Evolutionary conservation across 2,888 invertebrate genomes (phyloP).

Genomic region (Drosophila hamatofila): DNA sequence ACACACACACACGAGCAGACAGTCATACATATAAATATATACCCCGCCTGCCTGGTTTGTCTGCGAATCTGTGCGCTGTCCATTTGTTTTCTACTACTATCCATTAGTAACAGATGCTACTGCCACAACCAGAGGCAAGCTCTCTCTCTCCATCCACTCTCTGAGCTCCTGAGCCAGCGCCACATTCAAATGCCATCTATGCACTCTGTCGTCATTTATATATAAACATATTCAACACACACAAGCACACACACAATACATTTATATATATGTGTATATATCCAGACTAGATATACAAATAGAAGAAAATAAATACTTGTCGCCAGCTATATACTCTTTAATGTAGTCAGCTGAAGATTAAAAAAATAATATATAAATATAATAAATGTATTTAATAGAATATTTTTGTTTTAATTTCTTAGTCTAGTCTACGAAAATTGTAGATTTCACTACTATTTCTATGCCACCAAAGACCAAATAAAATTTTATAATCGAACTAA

Average conservation of each 20-base stretch:
- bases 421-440: too few species aligned
- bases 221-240: constrained; percentile 45
- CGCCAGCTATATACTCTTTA: constrained; percentile 24
- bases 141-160: constrained; percentile 22
- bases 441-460: too few species aligned
- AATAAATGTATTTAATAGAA: too few species aligned
- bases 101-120: constrained; percentile 79
- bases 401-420: too few species aligned
- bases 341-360: accelerated
- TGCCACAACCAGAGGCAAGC: constrained; percentile 64
- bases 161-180: constrained; percentile 22
- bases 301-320: constrained; percentile 6
- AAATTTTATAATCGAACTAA: too few species aligned
- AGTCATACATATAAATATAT: constrained; percentile 3
- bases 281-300: background rate
- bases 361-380: background rate
- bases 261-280: constrained; percentile 11
- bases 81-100: constrained; percentile 80
- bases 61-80: constrained; percentile 71
- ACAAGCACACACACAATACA: constrained; percentile 26
- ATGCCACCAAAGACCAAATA: too few species aligned
- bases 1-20: constrained; percentile 1
- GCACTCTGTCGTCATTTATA: constrained; percentile 62
- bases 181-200: constrained; percentile 77
- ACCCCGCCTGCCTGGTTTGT: constrained; percentile 8